These are phyloP conservation scores for Remorina albescens DNA, from an alignment of 2,797 vertebrate genomes.

Conservation along the genomic window DNA sequence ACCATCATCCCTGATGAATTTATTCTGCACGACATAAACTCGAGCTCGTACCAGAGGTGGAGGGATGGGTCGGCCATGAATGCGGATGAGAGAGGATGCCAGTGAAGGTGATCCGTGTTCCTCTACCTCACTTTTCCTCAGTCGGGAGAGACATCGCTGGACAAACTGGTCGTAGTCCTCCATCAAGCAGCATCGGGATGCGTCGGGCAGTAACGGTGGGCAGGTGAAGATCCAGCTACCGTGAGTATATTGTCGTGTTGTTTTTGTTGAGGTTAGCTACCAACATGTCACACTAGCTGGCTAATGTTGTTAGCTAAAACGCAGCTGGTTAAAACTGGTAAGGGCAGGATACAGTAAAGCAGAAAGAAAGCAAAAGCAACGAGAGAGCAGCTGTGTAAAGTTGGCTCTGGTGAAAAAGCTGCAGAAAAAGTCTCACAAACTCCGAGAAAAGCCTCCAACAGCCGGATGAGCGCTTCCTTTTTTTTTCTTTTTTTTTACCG, in stretches of 20 bases:
- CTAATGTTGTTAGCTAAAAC: not conserved
- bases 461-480: slow-evolving; percentile 75
- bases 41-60: slow-evolving; percentile 81
- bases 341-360: not conserved
- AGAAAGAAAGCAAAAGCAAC: not conserved
- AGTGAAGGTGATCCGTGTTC: slow-evolving; percentile 15
- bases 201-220: not conserved
- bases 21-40: not conserved
- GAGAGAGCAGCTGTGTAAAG: not conserved
- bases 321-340: not conserved
- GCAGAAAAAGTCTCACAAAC: not conserved
- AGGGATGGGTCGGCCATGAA: slow-evolving; percentile 78
- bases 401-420: not conserved
- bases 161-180: slow-evolving; percentile 82
- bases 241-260: not conserved
- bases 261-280: slow-evolving; percentile 10
- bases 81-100: slow-evolving; percentile 74
- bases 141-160: slow-evolving; percentile 42
- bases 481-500: no score
- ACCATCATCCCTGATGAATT: not conserved
- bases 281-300: not conserved
- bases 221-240: not conserved
- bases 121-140: slow-evolving; percentile 44
- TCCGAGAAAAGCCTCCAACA: not conserved
- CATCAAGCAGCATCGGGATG: slow-evolving; percentile 65